Evolutionary conservation across 2,113 vertebrate species (phyloP).

Genomic region (Platichthys flesus): DNA sequence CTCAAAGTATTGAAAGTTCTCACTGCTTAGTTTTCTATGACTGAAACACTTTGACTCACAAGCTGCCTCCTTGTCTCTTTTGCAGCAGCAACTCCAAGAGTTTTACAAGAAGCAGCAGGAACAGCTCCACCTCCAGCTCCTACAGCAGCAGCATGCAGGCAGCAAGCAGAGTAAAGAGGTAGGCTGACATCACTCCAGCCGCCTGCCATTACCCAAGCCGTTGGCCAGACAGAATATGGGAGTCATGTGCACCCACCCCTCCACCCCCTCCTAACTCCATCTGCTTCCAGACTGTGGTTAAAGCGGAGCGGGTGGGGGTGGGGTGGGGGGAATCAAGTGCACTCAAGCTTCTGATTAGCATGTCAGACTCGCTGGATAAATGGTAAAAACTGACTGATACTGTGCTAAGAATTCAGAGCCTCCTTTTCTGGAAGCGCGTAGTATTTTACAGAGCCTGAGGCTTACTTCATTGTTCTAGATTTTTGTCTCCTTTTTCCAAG

Average conservation of each 20-base stretch:
- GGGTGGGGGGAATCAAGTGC: conserved; percentile 59
- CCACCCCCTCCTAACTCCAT: conserved; percentile 50
- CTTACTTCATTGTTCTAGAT: conserved; percentile 2
- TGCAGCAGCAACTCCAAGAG: conserved; percentile 99
- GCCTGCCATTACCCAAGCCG: conserved; percentile 57
- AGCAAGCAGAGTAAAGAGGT: conserved; percentile 99
- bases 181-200: conserved; percentile 79
- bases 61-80: conserved; percentile 43
- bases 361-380: conserved; percentile 71
- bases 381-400: conserved; percentile 58
- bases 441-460: conserved; percentile 24
- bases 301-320: conserved; percentile 27
- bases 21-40: neutral
- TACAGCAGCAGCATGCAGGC: conserved; percentile 94
- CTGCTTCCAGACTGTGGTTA: conserved; percentile 70
- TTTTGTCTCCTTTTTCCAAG: conserved; percentile 12
- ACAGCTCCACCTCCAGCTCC: conserved; percentile 99
- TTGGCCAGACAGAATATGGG: conserved; percentile 66
- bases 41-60: conserved; percentile 25
- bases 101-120: conserved; percentile 99
- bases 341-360: conserved; percentile 76
- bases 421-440: conserved; percentile 29
- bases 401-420: conserved; percentile 27
- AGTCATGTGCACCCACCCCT: conserved; percentile 60
- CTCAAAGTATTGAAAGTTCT: conserved; percentile 34